A percentile compares a stretch with the other conserved stretches of the same genome.
These are phyloP conservation scores for Drosophila nr. medialis DNA, from an alignment of 2,888 invertebrate genomes.

Conservation along the genomic window DNA sequence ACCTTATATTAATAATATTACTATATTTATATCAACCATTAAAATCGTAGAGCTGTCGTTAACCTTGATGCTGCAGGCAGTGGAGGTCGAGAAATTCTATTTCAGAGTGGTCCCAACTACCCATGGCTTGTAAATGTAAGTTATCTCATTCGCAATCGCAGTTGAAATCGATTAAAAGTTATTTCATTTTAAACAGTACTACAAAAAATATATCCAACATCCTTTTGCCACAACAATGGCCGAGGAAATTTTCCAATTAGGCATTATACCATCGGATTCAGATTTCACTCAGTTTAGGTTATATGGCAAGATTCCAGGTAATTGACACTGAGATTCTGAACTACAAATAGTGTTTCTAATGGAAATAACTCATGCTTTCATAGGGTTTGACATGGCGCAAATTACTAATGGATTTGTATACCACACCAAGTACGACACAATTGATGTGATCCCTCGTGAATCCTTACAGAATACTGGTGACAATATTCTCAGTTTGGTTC, in stretches of 20 bases:
- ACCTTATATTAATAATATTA: too few species aligned
- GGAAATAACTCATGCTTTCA: too few species aligned
- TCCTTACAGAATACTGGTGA: conserved; percentile 85
- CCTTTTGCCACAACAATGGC: conserved; percentile 86
- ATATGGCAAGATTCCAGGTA: conserved; percentile 69
- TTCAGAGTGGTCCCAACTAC: conserved; percentile 92
- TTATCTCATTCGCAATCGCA: too few species aligned
- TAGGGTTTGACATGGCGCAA: too few species aligned
- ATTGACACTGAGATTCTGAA: too few species aligned
- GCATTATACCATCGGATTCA: conserved; percentile 88
- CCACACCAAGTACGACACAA: too few species aligned
- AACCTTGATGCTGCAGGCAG: conserved; percentile 97
- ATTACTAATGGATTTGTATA: too few species aligned
- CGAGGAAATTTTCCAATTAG: conserved; percentile 89
- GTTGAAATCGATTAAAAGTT: too few species aligned
- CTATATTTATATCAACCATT: too few species aligned
- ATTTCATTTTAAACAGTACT: conserved; percentile 79
- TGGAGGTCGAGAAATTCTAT: conserved; percentile 94
- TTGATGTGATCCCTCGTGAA: too few species aligned
- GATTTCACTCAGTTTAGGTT: conserved; percentile 88
- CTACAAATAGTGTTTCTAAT: background rate
- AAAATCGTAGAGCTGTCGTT: conserved; percentile 88
- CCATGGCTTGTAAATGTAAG: conserved; percentile 88
- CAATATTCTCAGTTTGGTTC: conserved; percentile 87
- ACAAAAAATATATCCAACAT: conserved; percentile 85